Evolutionary conservation across 2,113 vertebrate species (phyloP).

Genomic region (Helogale parvula): DNA sequence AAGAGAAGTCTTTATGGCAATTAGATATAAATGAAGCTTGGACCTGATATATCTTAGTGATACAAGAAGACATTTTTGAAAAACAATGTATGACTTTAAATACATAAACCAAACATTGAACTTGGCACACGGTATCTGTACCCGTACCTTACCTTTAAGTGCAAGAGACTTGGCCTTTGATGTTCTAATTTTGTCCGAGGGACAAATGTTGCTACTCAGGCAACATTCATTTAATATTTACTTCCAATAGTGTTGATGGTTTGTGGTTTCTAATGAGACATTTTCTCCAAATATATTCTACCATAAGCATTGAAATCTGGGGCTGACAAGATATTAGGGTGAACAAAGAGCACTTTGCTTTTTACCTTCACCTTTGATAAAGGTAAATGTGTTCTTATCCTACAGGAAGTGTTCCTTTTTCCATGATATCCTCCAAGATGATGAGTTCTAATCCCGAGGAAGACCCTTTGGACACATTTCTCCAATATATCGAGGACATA

Average conservation of each 20-base stretch:
- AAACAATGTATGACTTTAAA: not conserved
- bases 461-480: slow-evolving; percentile 91
- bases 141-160: not conserved
- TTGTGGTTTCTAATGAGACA: slow-evolving; percentile 28
- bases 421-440: slow-evolving; percentile 92
- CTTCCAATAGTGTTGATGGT: slow-evolving; percentile 11
- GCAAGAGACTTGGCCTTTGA: not conserved
- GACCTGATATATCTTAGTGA: not conserved
- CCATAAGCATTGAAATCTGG: not conserved
- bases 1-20: not conserved
- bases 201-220: not conserved
- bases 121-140: not conserved
- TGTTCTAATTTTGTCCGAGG: not conserved
- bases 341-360: slow-evolving; percentile 4
- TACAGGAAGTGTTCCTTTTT: slow-evolving; percentile 89
- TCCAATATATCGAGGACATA: slow-evolving; percentile 96
- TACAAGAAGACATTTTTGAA: not conserved
- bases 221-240: not conserved
- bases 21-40: not conserved
- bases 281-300: slow-evolving; percentile 36
- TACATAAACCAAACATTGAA: not conserved
- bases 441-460: slow-evolving; percentile 95
- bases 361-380: slow-evolving; percentile 52
- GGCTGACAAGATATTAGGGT: not conserved
- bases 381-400: slow-evolving; percentile 72